A percentile compares a stretch with the other conserved stretches of the same genome.
These are phyloP conservation scores for Lithophane semibrunnea DNA, from an alignment of 2,888 invertebrate species.

Conservation along the genomic window DNA sequence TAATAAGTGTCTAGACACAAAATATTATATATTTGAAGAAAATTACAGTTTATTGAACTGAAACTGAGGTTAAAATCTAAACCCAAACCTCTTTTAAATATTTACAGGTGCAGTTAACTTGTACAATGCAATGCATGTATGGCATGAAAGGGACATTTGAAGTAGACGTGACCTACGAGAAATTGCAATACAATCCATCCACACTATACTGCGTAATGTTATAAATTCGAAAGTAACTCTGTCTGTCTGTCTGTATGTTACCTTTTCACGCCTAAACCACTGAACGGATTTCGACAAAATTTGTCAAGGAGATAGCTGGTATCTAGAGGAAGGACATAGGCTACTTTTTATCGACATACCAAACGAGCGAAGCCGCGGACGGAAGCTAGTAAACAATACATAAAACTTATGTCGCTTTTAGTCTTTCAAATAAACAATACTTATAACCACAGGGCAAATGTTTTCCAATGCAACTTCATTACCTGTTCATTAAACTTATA, in stretches of 20 bases:
- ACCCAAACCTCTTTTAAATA: neutral
- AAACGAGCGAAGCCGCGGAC: too few species aligned
- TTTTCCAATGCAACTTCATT: slow-evolving; percentile 3
- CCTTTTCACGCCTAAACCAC: too few species aligned
- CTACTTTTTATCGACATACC: too few species aligned
- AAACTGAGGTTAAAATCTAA: neutral
- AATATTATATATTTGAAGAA: neutral
- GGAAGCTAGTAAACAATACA: too few species aligned
- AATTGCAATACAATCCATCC: too few species aligned
- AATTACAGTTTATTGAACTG: neutral
- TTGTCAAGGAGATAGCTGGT: too few species aligned
- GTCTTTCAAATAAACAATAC: neutral
- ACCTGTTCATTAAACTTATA: neutral
- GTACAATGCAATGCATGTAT: neutral
- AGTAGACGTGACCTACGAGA: neutral
- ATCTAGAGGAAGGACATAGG: too few species aligned
- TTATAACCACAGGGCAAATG: neutral
- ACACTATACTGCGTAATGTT: too few species aligned
- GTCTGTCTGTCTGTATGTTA: too few species aligned
- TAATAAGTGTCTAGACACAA: slow-evolving; percentile 3
- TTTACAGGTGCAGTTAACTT: neutral
- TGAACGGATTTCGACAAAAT: too few species aligned
- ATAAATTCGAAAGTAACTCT: too few species aligned
- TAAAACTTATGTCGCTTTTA: too few species aligned
- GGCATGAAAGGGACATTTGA: neutral